Percentiles rank a stretch among this genome's conserved stretches.
Conservation (phyloP, 1,140 invertebrate species). For the Diabrotica undecimpunctata region DNA sequence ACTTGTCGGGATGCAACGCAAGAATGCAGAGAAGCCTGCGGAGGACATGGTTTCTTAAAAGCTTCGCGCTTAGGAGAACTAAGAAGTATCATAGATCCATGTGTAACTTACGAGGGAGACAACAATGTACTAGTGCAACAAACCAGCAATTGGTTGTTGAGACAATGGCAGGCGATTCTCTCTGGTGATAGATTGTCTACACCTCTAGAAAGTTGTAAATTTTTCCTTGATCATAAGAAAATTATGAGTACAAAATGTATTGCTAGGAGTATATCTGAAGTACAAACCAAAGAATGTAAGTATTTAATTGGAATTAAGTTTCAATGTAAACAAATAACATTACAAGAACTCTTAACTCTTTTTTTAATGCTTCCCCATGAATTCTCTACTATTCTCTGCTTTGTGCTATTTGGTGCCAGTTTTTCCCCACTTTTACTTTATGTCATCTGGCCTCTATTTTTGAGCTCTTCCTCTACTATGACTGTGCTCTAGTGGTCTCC, state of each 20-base stretch:
- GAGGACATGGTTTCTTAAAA: constrained; percentile 77
- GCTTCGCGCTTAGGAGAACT: constrained; percentile 77
- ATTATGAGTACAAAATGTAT: constrained; percentile 55
- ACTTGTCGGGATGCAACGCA: constrained; percentile 78
- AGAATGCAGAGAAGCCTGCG: constrained; percentile 87
- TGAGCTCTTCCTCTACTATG: too few relatives aligned
- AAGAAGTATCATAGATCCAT: constrained; percentile 84
- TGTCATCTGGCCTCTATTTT: too few relatives aligned
- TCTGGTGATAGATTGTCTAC: constrained; percentile 50
- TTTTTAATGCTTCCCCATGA: background rate
- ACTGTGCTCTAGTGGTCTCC: too few relatives aligned
- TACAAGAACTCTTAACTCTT: background rate
- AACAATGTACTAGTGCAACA: constrained; percentile 94
- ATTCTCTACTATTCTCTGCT: too few relatives aligned
- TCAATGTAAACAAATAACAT: too few relatives aligned
- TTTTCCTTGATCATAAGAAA: constrained; percentile 53
- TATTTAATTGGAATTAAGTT: too few relatives aligned
- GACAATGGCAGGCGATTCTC: constrained; percentile 56
- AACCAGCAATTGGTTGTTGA: constrained; percentile 84
- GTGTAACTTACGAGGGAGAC: constrained; percentile 93
- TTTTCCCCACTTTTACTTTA: too few relatives aligned
- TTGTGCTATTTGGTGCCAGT: too few relatives aligned
- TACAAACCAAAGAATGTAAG: constrained; percentile 57
- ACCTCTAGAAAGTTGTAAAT: constrained; percentile 61
- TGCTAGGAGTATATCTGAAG: constrained; percentile 47